phyloP scores from a whole-genome alignment of 2,113 vertebrate species.

The Oryzias curvinotus region DNA sequence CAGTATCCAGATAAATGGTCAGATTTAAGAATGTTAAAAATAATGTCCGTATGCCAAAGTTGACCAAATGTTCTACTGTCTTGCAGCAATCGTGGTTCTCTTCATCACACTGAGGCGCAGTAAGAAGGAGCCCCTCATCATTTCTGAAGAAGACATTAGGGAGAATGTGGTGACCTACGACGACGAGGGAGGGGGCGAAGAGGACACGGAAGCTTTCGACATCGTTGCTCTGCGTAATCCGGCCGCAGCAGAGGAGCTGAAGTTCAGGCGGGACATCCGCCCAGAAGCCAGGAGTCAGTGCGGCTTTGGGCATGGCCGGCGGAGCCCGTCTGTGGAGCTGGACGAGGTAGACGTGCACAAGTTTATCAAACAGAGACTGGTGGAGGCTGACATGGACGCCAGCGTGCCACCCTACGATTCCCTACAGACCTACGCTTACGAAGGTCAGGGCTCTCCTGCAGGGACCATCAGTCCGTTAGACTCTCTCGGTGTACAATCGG shows the following conservation, averaged over 20 bases:
- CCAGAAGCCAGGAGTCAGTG: slow-evolving; percentile 79
- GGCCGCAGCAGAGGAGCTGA: slow-evolving; percentile 89
- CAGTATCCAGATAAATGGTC: too few species aligned
- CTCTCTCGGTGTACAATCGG: slow-evolving; percentile 83
- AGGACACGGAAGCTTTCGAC: slow-evolving; percentile 97
- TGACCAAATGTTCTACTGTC: neutral
- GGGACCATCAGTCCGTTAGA: slow-evolving; percentile 95
- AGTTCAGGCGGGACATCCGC: slow-evolving; percentile 87
- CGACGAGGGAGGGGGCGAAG: slow-evolving; percentile 94
- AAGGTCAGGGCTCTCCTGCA: slow-evolving; percentile 89
- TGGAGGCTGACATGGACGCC: slow-evolving; percentile 89
- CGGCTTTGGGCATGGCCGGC: slow-evolving; percentile 6
- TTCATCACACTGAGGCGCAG: slow-evolving; percentile 91
- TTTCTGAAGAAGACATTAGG: slow-evolving; percentile 93
- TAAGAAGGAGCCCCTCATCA: slow-evolving; percentile 94
- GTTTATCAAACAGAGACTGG: slow-evolving; percentile 89
- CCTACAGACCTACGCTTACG: slow-evolving; percentile 95
- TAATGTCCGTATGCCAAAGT: neutral
- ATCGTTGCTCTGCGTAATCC: slow-evolving; percentile 93
- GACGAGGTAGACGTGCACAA: slow-evolving; percentile 87
- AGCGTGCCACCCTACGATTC: slow-evolving; percentile 95
- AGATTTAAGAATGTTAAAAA: too few species aligned
- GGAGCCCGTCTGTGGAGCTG: slow-evolving; percentile 63
- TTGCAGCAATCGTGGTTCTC: slow-evolving; percentile 90
- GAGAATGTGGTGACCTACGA: slow-evolving; percentile 98